Evolutionary conservation across 1,140 invertebrate species (phyloP).

Genomic region (Pogonomyrmex barbatus): DNA sequence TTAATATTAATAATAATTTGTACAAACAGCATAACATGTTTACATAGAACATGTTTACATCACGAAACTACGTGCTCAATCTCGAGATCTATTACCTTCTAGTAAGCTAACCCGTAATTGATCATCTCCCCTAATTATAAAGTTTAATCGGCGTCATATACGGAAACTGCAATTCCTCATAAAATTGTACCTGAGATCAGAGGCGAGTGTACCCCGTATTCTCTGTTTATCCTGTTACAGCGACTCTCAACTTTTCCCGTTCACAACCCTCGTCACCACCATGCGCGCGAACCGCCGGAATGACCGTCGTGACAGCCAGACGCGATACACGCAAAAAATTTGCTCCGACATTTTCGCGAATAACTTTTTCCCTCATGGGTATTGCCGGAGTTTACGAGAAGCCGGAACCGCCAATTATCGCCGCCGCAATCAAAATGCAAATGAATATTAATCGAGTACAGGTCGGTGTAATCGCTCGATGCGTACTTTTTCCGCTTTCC

Average conservation of each 20-base stretch:
- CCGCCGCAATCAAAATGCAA: constrained; percentile 73
- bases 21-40: constrained; percentile 17
- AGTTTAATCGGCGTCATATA: constrained; percentile 38
- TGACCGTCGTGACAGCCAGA: neutral
- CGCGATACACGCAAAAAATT: constrained; percentile 16
- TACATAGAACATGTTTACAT: neutral
- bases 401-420: constrained; percentile 68
- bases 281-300: neutral
- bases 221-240: neutral
- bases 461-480: constrained; percentile 37
- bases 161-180: constrained; percentile 11
- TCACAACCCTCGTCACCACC: neutral
- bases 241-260: constrained; percentile 15
- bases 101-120: constrained; percentile 15
- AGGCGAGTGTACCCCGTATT: neutral
- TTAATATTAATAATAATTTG: constrained; percentile 7
- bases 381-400: constrained; percentile 59
- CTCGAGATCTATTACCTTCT: constrained; percentile 12
- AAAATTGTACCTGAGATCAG: constrained; percentile 13
- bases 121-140: constrained; percentile 43
- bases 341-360: neutral
- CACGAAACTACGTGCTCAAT: constrained; percentile 27
- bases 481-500: constrained; percentile 34
- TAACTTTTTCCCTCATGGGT: neutral
- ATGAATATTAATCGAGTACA: constrained; percentile 72